These are phyloP conservation scores for Pagrus major DNA, from an alignment of 2,113 vertebrate species.

Conservation along the genomic window DNA sequence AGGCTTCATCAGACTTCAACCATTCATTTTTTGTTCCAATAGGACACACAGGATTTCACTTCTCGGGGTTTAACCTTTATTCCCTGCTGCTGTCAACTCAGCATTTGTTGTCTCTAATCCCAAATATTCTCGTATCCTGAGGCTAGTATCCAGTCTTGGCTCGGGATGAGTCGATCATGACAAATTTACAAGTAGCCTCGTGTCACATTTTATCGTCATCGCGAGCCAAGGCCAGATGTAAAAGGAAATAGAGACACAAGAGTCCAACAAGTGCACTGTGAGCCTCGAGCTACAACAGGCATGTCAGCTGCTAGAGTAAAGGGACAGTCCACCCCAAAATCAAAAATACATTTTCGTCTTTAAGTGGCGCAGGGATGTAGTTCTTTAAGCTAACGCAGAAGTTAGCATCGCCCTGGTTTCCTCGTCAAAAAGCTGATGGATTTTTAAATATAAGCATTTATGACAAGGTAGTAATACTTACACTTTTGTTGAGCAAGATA, in stretches of 20 bases:
- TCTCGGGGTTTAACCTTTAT: constrained; percentile 39
- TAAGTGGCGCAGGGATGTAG: too few species aligned
- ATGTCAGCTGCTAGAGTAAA: too few species aligned
- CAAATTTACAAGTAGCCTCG: constrained; percentile 38
- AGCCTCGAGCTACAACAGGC: too few species aligned
- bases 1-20: constrained; percentile 60
- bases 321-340: too few species aligned
- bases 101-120: constrained; percentile 38
- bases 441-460: too few species aligned
- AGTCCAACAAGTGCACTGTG: constrained; percentile 43
- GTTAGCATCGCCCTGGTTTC: too few species aligned
- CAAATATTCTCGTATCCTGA: background rate
- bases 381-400: too few species aligned
- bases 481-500: too few species aligned
- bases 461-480: too few species aligned
- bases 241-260: constrained; percentile 23
- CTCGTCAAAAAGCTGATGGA: too few species aligned
- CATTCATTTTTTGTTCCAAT: constrained; percentile 50
- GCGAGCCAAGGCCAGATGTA: constrained; percentile 31
- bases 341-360: too few species aligned
- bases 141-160: constrained; percentile 4
- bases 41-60: constrained; percentile 64
- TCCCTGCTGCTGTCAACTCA: constrained; percentile 35
- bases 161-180: constrained; percentile 29
- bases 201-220: constrained; percentile 29